phyloP scores from a whole-genome alignment of 2,797 vertebrate genomes.

The Macropus fuliginosus region DNA sequence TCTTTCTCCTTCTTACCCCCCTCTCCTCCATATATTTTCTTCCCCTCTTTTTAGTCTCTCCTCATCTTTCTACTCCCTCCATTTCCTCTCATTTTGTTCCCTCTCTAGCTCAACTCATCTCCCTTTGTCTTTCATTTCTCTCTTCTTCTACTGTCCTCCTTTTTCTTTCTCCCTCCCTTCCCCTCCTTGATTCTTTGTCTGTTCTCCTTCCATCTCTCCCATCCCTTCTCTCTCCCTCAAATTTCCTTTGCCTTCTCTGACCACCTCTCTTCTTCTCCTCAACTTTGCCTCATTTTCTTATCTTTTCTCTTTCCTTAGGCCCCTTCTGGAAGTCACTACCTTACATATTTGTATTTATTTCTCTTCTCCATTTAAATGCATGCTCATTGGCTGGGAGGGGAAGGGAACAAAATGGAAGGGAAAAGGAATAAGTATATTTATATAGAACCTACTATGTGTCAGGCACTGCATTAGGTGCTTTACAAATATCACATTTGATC shows the following conservation, averaged over 20 bases:
- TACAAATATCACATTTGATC: background rate
- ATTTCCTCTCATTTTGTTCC: background rate
- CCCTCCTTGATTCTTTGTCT: background rate
- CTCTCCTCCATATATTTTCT: background rate
- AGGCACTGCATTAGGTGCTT: background rate
- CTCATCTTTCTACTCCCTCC: background rate
- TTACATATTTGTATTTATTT: background rate
- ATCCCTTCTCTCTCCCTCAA: background rate
- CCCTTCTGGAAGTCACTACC: background rate
- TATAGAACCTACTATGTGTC: background rate
- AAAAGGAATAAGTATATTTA: background rate
- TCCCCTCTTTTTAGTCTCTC: background rate
- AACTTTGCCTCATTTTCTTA: background rate
- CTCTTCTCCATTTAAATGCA: background rate
- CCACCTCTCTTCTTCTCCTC: background rate
- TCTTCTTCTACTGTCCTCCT: background rate
- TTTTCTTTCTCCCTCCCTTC: background rate
- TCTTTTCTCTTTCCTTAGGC: background rate
- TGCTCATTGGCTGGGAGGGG: background rate
- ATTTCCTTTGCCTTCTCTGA: background rate
- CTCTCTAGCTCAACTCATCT: background rate
- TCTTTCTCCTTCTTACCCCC: background rate
- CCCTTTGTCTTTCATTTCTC: background rate
- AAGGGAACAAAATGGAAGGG: background rate
- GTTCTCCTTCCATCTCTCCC: background rate